Conservation (phyloP, 1,140 invertebrate genomes). For the Bombus vancouverensis region DNA sequence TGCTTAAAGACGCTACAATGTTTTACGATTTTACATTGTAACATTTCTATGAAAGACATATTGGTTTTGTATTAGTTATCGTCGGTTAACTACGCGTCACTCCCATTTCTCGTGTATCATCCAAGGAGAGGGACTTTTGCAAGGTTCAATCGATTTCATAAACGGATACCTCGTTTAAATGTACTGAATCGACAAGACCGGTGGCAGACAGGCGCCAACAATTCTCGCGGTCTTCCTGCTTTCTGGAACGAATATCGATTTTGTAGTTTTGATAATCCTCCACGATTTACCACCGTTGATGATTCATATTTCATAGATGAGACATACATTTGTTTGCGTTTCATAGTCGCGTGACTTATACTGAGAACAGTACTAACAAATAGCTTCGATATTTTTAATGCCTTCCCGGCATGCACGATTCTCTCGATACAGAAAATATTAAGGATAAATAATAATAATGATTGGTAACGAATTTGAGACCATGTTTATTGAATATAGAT, state of each 20-base stretch:
- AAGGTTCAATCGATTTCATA: slow-evolving; percentile 61
- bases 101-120: slow-evolving; percentile 42
- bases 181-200: slow-evolving; percentile 38
- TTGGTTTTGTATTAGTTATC: not conserved
- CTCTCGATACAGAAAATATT: not conserved
- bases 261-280: slow-evolving; percentile 44
- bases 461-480: not conserved
- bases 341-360: slow-evolving; percentile 16
- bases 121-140: slow-evolving; percentile 34
- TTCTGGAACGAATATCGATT: slow-evolving; percentile 69
- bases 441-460: not conserved
- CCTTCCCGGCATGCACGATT: not conserved
- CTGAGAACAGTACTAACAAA: slow-evolving; percentile 12
- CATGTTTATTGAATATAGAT: slow-evolving; percentile 3
- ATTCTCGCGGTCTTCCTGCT: slow-evolving; percentile 48
- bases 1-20: not conserved
- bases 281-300: slow-evolving; percentile 32
- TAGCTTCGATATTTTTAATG: slow-evolving; percentile 12
- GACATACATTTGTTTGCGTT: slow-evolving; percentile 10
- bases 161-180: slow-evolving; percentile 27
- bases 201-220: slow-evolving; percentile 59
- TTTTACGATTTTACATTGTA: not conserved
- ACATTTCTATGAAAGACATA: too few species aligned
- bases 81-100: slow-evolving; percentile 20
- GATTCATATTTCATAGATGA: slow-evolving; percentile 42